Percentiles rank a stretch among this genome's conserved stretches.
These are phyloP conservation scores for Oreortyx pictus DNA, from an alignment of 2,797 vertebrate genomes.

Conservation along the genomic window DNA sequence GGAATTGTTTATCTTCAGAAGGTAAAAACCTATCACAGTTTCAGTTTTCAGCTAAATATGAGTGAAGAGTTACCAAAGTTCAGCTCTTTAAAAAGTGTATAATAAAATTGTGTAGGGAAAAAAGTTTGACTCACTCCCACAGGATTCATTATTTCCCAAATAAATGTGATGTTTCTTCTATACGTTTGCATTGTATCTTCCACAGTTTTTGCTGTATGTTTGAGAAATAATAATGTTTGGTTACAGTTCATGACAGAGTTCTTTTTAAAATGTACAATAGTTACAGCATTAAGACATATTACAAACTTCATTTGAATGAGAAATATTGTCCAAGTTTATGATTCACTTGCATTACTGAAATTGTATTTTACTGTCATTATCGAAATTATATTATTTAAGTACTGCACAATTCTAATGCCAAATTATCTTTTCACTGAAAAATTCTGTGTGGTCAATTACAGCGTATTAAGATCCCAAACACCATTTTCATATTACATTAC, in stretches of 20 bases:
- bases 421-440: slow-evolving; percentile 72
- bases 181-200: slow-evolving; percentile 31
- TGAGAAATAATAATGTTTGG: slow-evolving; percentile 68
- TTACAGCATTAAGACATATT: slow-evolving; percentile 55
- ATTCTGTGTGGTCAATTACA: slow-evolving; percentile 59
- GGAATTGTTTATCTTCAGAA: slow-evolving; percentile 34
- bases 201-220: slow-evolving; percentile 34
- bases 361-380: slow-evolving; percentile 72
- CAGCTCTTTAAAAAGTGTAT: slow-evolving; percentile 35
- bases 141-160: slow-evolving; percentile 64
- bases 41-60: neutral
- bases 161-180: slow-evolving; percentile 55
- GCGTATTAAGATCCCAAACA: slow-evolving; percentile 65
- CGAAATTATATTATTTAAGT: slow-evolving; percentile 76
- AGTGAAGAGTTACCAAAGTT: slow-evolving; percentile 52
- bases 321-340: slow-evolving; percentile 69
- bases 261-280: slow-evolving; percentile 7
- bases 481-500: slow-evolving; percentile 69
- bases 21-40: slow-evolving; percentile 21
- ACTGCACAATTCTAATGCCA: slow-evolving; percentile 63
- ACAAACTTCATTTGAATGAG: slow-evolving; percentile 70
- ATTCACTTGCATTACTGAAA: slow-evolving; percentile 57
- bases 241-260: slow-evolving; percentile 25
- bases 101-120: slow-evolving; percentile 69
- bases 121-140: slow-evolving; percentile 54